Percentiles rank a stretch among this genome's conserved stretches.
Evolutionary conservation across 2,797 vertebrate species (phyloP).

Genomic region (Clamator glandarius): DNA sequence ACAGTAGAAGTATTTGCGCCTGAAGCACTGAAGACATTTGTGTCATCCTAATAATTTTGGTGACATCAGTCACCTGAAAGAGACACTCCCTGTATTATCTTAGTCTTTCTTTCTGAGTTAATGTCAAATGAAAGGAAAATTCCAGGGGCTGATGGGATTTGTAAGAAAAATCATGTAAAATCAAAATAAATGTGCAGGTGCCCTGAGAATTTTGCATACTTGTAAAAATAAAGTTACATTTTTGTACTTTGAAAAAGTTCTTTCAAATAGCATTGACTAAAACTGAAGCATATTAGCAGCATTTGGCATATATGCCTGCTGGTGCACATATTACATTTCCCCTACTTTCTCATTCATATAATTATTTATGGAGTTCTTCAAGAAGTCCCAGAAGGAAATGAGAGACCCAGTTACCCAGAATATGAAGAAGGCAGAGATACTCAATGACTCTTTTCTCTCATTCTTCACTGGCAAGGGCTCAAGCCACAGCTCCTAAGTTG

Average conservation of each 20-base stretch:
- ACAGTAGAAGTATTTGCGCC: neutral
- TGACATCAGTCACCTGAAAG: neutral
- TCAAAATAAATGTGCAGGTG: neutral
- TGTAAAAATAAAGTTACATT: neutral
- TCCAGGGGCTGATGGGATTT: neutral
- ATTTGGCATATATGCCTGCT: fast-evolving
- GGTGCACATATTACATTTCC: neutral
- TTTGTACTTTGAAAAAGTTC: neutral
- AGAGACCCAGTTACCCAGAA: no score
- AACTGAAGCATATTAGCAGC: neutral
- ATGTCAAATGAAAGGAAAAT: neutral
- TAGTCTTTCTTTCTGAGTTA: neutral
- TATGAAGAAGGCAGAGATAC: no score
- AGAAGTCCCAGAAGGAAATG: neutral
- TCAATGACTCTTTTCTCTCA: no score
- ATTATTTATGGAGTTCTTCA: neutral
- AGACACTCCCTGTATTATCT: neutral
- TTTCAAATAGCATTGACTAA: neutral
- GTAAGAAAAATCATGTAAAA: neutral
- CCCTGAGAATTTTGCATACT: neutral
- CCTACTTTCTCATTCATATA: neutral
- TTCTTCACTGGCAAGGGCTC: no score
- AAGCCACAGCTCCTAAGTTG: no score
- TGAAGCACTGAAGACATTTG: neutral
- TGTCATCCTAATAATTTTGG: neutral